These are phyloP conservation scores for Montifringilla adamsi DNA, from an alignment of 2,113 vertebrate genomes.

Conservation along the genomic window DNA sequence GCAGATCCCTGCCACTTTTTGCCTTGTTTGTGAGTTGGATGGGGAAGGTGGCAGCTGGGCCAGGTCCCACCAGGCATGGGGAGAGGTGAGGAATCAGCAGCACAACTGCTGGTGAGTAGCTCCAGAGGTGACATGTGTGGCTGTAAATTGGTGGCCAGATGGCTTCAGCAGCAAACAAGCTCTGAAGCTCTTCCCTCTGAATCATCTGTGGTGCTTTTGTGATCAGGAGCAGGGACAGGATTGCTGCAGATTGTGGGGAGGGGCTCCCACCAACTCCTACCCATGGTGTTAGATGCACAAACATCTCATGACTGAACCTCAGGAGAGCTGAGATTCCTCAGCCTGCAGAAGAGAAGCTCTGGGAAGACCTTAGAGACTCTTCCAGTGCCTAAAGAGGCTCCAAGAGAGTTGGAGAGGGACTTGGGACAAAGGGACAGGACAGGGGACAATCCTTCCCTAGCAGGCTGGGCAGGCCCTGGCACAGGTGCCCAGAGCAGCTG, in stretches of 20 bases:
- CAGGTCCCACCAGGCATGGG: not conserved
- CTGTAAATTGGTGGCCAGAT: not conserved
- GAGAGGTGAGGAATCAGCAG: not conserved
- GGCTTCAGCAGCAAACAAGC: not conserved
- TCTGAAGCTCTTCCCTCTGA: not conserved
- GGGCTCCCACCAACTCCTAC: not conserved
- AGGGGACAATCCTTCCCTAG: too few relatives aligned
- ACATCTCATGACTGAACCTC: not conserved
- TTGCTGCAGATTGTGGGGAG: not conserved
- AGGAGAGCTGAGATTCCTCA: not conserved
- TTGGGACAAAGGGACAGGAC: too few relatives aligned
- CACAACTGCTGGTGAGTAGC: not conserved
- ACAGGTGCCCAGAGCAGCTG: too few relatives aligned
- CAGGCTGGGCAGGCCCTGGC: too few relatives aligned
- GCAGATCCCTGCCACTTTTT: not conserved
- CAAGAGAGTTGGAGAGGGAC: not conserved
- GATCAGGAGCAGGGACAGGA: not conserved
- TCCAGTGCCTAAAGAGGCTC: not conserved
- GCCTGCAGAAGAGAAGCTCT: not conserved
- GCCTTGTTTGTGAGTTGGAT: not conserved
- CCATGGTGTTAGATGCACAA: accelerated
- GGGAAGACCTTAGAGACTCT: not conserved
- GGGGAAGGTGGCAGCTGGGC: not conserved
- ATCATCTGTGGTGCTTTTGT: not conserved
- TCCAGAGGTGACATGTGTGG: not conserved